Conservation (phyloP, 1,140 invertebrate genomes). For the Dreissena rostriformis region DNA sequence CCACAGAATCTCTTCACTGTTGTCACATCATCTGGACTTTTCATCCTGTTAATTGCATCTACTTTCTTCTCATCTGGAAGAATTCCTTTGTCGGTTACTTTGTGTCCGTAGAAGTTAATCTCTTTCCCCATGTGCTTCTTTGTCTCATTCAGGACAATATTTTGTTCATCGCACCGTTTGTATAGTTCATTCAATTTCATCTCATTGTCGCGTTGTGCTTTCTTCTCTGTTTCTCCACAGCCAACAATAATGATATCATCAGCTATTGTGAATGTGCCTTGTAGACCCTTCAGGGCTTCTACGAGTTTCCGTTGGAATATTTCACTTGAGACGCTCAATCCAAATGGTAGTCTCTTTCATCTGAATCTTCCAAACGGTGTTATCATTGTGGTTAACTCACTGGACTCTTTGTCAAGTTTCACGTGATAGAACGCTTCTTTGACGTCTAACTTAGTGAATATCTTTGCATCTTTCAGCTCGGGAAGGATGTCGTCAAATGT, state of each 20-base stretch:
- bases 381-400: conserved; percentile 65
- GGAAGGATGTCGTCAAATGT: conserved; percentile 24
- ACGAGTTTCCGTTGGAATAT: conserved; percentile 47
- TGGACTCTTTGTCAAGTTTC: conserved; percentile 61
- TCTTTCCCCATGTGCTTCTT: conserved; percentile 55
- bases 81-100: conserved; percentile 57
- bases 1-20: conserved; percentile 61
- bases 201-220: conserved; percentile 13
- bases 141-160: conserved; percentile 56
- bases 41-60: conserved; percentile 70
- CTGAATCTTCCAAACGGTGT: conserved; percentile 79
- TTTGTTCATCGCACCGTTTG: conserved; percentile 3
- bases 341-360: conserved; percentile 79
- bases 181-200: background rate
- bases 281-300: conserved; percentile 51
- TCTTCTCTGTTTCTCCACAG: conserved; percentile 32
- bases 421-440: conserved; percentile 66
- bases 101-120: conserved; percentile 71
- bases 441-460: conserved; percentile 4
- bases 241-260: conserved; percentile 54
- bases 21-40: conserved; percentile 66
- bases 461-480: conserved; percentile 12
- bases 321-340: conserved; percentile 65
- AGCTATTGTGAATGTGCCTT: conserved; percentile 50
- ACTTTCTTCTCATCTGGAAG: conserved; percentile 69